Percentiles rank a stretch among this genome's conserved stretches.
Evolutionary conservation across 2,113 vertebrate genomes (phyloP).

Genomic region (Labeo catla): DNA sequence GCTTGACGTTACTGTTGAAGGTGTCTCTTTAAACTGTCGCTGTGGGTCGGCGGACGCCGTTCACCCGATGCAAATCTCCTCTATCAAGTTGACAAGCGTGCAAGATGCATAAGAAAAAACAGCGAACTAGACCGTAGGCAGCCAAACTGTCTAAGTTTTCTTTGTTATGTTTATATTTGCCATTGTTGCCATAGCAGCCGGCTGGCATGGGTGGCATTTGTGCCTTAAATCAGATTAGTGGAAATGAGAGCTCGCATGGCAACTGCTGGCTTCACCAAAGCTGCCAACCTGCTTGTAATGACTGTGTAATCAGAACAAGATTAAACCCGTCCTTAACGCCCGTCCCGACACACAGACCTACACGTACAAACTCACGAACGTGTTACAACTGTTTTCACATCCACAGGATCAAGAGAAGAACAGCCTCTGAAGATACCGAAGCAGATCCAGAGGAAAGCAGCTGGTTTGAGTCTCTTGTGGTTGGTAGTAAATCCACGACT

Average conservation of each 20-base stretch:
- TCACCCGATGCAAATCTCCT: neutral
- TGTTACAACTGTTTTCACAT: constrained; percentile 15
- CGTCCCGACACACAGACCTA: neutral
- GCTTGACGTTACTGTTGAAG: neutral
- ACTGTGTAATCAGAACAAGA: constrained; percentile 55
- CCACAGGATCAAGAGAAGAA: neutral
- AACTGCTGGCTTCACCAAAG: constrained; percentile 21
- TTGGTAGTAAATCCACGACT: neutral
- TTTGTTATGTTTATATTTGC: constrained; percentile 28
- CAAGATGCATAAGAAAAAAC: neutral
- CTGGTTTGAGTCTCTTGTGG: neutral
- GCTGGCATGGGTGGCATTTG: neutral
- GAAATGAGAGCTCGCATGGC: constrained; percentile 37
- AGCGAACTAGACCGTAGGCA: neutral
- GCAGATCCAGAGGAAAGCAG: neutral
- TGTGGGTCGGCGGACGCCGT: neutral
- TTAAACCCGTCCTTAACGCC: constrained; percentile 36
- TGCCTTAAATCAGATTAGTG: constrained; percentile 55
- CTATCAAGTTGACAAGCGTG: neutral
- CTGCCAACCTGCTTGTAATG: constrained; percentile 55
- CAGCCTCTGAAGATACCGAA: neutral
- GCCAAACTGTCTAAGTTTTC: neutral
- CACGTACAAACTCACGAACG: neutral
- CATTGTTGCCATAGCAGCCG: constrained; percentile 46
- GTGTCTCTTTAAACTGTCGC: neutral